A percentile compares a stretch with the other conserved stretches of the same genome.
Conservation (phyloP, 2,888 invertebrate species). For the Microctonus aethiopoides region DNA sequence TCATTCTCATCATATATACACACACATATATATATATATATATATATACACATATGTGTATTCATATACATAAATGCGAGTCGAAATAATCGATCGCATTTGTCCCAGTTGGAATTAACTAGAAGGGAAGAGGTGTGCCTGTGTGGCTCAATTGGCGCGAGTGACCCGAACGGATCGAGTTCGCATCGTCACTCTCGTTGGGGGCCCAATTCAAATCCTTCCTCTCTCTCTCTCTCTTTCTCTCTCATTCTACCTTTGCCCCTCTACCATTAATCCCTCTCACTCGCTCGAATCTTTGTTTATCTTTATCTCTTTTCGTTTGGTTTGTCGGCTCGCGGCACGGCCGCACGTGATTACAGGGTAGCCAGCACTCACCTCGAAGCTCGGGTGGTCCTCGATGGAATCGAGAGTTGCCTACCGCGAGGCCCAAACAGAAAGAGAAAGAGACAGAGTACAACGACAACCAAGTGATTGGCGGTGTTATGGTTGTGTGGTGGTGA, state of each 20-base stretch:
- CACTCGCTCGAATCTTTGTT: conserved; percentile 61
- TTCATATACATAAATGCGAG: background rate
- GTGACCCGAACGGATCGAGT: conserved; percentile 18
- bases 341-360: conserved; percentile 66
- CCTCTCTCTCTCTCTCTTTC: conserved; percentile 29
- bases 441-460: background rate
- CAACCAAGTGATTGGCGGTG: background rate
- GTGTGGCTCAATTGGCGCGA: background rate
- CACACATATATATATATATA: no score
- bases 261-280: conserved; percentile 34
- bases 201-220: conserved; percentile 41
- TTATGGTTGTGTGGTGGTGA: background rate
- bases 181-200: conserved; percentile 35
- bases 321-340: conserved; percentile 67
- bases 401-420: conserved; percentile 36
- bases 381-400: conserved; percentile 64
- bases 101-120: conserved; percentile 15
- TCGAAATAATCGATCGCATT: conserved; percentile 16
- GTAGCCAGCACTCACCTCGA: conserved; percentile 67
- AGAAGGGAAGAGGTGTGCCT: conserved; percentile 22
- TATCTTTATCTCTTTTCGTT: conserved; percentile 67
- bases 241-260: background rate
- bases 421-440: conserved; percentile 6
- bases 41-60: no score
- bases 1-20: no score